phyloP scores from a whole-genome alignment of 2,888 invertebrate species.

The Ypsolopha sequella region DNA sequence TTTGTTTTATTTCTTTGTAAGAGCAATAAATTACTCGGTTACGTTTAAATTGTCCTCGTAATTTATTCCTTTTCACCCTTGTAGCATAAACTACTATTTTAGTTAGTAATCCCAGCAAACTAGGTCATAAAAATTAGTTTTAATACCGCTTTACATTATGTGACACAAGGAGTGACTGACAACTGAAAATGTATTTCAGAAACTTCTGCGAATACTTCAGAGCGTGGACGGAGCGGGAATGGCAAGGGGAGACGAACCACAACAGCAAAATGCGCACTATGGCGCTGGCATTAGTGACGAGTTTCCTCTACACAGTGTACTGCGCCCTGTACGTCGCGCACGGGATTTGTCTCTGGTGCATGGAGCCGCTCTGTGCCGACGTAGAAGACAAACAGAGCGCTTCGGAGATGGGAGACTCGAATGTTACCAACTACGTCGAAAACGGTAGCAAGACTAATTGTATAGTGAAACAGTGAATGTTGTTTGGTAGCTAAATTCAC shows the following conservation, averaged over 20 bases:
- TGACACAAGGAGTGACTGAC: too few species aligned
- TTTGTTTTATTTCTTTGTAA: too few species aligned
- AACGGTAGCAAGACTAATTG: conserved; percentile 12
- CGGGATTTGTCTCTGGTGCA: conserved; percentile 36
- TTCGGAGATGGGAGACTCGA: conserved; percentile 14
- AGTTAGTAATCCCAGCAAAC: too few species aligned
- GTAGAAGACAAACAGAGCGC: conserved; percentile 17
- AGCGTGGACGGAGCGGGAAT: conserved; percentile 37
- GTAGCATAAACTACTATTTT: too few species aligned
- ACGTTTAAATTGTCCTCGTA: too few species aligned
- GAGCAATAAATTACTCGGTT: too few species aligned
- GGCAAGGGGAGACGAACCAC: conserved; percentile 22
- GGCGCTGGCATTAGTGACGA: conserved; percentile 29
- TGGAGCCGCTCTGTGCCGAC: conserved; percentile 36
- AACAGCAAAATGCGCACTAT: conserved; percentile 23
- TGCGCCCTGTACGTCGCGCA: conserved; percentile 25
- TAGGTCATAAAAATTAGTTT: too few species aligned
- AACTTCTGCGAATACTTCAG: conserved; percentile 40
- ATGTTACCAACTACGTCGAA: conserved; percentile 29
- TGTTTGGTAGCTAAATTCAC: too few species aligned
- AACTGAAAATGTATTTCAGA: conserved; percentile 17
- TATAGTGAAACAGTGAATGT: too few species aligned
- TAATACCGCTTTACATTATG: too few species aligned
- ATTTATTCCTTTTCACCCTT: too few species aligned
- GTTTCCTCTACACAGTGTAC: conserved; percentile 34